Evolutionary conservation across 2,113 vertebrate species (phyloP).

Genomic region (Pedionomus torquatus): DNA sequence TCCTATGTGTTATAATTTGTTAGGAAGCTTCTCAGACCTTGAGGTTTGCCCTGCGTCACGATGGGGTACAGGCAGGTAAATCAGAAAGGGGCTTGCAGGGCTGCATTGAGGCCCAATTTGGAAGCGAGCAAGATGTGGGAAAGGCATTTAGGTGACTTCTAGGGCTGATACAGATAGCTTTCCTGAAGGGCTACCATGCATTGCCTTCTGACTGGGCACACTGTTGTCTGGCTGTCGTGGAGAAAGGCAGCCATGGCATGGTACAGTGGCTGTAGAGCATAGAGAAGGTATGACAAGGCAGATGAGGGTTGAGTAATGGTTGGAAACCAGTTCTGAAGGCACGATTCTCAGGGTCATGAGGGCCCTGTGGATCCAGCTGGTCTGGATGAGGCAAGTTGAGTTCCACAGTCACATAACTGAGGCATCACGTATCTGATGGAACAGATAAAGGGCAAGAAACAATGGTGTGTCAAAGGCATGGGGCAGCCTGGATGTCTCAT

Average conservation of each 20-base stretch:
- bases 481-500: background rate
- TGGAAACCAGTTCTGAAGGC: background rate
- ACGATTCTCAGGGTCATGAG: rapidly evolving
- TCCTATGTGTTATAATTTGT: background rate
- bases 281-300: background rate
- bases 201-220: background rate
- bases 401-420: background rate
- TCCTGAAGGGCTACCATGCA: background rate
- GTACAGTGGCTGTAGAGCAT: background rate
- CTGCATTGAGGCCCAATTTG: background rate
- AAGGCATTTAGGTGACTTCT: background rate
- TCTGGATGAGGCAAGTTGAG: background rate
- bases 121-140: background rate
- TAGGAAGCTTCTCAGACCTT: background rate
- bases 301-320: background rate
- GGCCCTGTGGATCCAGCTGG: background rate
- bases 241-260: background rate
- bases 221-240: rapidly evolving
- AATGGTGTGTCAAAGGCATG: background rate
- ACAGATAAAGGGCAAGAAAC: background rate
- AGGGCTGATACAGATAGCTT: background rate
- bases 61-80: background rate
- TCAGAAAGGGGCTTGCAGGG: background rate
- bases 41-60: background rate
- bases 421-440: background rate